Evolutionary conservation across 2,888 invertebrate species (phyloP), one percentile per base, ranked within the genome.

Genomic region (Xanthorhoe designata): DNA sequence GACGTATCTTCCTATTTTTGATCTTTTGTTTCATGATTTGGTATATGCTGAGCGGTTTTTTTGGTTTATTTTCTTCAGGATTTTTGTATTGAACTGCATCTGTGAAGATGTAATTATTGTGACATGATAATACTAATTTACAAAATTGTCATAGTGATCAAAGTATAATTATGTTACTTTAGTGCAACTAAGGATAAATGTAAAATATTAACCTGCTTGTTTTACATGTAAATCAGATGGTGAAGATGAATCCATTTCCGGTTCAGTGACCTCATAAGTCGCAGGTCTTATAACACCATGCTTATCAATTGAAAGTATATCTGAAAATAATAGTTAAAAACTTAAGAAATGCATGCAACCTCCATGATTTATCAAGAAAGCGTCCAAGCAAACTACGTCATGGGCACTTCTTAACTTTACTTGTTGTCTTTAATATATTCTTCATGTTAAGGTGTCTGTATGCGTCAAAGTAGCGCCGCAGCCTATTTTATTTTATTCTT

Each of bases 1-100:
- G 73, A 70, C 76, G 85, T 1, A 72, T 58, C 53, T 74, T 76
- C 66, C 87, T 80, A 8, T 69, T 81, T 55, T 73, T 77, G 15
- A 89, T 69, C 67, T 75, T 82, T 45, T 49, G 51, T 18, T 52
- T 51, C 42, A 47, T 55, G 7, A 54, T 19, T 55, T 58, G 50
- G 64, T 66, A 69, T 17, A 32, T 52, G 17, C 64, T 57, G 13
- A 51, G 18, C n/a, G 15, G 13, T 18, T 13, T 4, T 13, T 7
- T 10, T 17, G 57, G 45, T 50, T 13, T 54, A 15, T 24, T 50
- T 10, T 42, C 3, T 32, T 49, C 15, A 29, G n/a, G 18, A 8
- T 17, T 57, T 47, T 45, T 24, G 10, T 29, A n/a, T 38, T 35
- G 8, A 38, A 38, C 35, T 38, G 9, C 6, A 53, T 50, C 66